Evolutionary conservation across 1,140 invertebrate genomes (phyloP).

Genomic region (Telenomus remus): DNA sequence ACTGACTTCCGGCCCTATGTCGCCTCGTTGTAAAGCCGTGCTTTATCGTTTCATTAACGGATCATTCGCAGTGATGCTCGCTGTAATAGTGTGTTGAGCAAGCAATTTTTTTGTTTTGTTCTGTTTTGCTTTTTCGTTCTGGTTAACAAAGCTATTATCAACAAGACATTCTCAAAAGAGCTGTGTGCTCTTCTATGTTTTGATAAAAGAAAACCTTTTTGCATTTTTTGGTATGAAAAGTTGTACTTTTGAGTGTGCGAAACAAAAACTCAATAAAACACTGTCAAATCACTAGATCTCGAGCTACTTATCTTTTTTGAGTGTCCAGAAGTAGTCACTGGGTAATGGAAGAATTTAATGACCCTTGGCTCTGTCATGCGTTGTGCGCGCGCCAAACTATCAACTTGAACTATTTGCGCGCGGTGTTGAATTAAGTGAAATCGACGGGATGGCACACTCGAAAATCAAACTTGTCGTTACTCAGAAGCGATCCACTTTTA

Average conservation of each 20-base stretch:
- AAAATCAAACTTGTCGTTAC: conserved; percentile 1
- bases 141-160: background rate
- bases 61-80: conserved; percentile 24
- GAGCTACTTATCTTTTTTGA: background rate
- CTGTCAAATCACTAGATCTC: background rate
- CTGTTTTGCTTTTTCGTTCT: background rate
- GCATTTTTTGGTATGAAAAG: too few relatives aligned
- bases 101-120: background rate
- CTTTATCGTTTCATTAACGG: conserved; percentile 12
- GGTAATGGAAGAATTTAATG: conserved; percentile 12
- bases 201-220: too few relatives aligned
- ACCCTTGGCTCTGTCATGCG: conserved; percentile 10
- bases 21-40: conserved; percentile 9
- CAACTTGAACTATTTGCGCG: conserved; percentile 10
- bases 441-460: conserved; percentile 1
- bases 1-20: conserved; percentile 28
- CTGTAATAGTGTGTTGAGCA: conserved; percentile 2
- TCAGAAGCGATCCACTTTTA: background rate
- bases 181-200: too few relatives aligned
- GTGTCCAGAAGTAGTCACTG: too few relatives aligned
- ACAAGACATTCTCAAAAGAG: too few relatives aligned
- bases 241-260: background rate
- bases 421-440: conserved; percentile 12
- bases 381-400: conserved; percentile 24
- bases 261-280: background rate